phyloP scores from a whole-genome alignment of 2,888 invertebrate genomes.

The Pherbina coryleti region DNA sequence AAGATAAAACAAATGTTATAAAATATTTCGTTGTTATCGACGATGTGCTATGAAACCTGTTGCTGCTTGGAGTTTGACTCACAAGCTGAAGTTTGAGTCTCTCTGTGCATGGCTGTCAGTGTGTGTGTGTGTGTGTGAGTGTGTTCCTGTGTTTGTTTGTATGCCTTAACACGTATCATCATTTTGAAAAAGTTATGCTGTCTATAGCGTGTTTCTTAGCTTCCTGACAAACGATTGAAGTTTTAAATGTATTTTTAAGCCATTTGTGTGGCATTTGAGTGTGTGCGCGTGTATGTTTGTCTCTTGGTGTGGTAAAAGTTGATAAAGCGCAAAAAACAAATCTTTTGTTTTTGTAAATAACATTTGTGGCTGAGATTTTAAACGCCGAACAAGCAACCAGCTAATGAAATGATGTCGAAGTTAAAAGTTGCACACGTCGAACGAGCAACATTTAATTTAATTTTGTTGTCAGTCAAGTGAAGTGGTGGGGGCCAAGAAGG shows the following conservation, averaged over 20 bases:
- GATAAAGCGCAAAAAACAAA: too few relatives aligned
- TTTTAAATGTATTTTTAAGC: neutral
- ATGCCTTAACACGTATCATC: neutral
- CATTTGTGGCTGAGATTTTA: too few relatives aligned
- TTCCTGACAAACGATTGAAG: slow-evolving; percentile 8
- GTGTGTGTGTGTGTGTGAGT: slow-evolving; percentile 18
- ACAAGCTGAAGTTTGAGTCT: neutral
- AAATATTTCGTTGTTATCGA: slow-evolving; percentile 23
- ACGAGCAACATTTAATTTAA: too few relatives aligned
- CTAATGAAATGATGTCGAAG: too few relatives aligned
- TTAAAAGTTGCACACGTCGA: too few relatives aligned
- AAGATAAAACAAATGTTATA: slow-evolving; percentile 22
- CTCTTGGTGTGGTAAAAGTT: too few relatives aligned
- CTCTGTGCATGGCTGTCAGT: neutral
- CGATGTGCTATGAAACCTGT: slow-evolving; percentile 31
- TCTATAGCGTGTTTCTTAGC: slow-evolving; percentile 8
- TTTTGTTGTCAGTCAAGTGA: too few relatives aligned
- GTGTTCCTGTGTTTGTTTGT: slow-evolving; percentile 30
- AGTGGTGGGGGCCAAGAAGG: too few relatives aligned
- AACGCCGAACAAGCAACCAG: too few relatives aligned
- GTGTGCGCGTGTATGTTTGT: too few relatives aligned
- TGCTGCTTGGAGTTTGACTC: neutral
- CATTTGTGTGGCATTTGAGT: too few relatives aligned
- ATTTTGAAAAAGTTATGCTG: neutral
- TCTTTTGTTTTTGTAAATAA: too few relatives aligned